phyloP scores from a whole-genome alignment of 1,140 invertebrate genomes.

The Bathynomus jamesi region DNA sequence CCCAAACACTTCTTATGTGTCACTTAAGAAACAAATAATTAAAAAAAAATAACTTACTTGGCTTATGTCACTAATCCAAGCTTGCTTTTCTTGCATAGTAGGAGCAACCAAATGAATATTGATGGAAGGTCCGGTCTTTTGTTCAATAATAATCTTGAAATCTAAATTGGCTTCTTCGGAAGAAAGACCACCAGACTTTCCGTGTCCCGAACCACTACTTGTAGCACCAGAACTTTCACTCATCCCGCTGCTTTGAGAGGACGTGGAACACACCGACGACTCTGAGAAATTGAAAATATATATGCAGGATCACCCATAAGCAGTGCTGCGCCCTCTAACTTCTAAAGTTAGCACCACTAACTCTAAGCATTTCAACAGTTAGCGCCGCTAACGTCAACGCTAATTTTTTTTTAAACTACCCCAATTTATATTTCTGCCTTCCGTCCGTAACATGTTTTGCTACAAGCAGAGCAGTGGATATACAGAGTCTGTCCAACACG shows the following conservation, averaged over 20 bases:
- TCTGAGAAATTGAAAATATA: slow-evolving; percentile 44
- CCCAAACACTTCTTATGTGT: too few relatives aligned
- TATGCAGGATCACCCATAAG: too few relatives aligned
- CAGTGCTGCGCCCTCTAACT: too few relatives aligned
- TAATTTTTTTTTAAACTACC: too few relatives aligned
- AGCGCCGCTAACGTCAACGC: too few relatives aligned
- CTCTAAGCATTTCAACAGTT: too few relatives aligned
- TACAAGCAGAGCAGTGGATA: too few relatives aligned
- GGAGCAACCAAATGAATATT: slow-evolving; percentile 70
- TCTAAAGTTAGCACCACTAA: too few relatives aligned
- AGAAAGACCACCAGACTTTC: slow-evolving; percentile 29
- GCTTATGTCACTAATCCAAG: slow-evolving; percentile 88
- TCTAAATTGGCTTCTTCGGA: slow-evolving; percentile 66
- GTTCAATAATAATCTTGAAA: slow-evolving; percentile 72
- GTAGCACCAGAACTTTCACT: slow-evolving; percentile 46
- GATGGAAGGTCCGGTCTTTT: slow-evolving; percentile 52
- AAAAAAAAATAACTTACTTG: slow-evolving; percentile 49
- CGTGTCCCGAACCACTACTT: slow-evolving; percentile 37
- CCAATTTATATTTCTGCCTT: too few relatives aligned
- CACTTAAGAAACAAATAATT: too few relatives aligned
- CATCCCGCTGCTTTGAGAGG: slow-evolving; percentile 51
- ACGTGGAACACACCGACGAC: slow-evolving; percentile 53
- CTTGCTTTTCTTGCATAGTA: slow-evolving; percentile 79
- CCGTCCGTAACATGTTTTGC: too few relatives aligned
- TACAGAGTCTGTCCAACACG: too few relatives aligned